A percentile compares a stretch with the other conserved stretches of the same genome.
Conservation (phyloP, 2,113 vertebrate genomes). For the Callorhinus ursinus region DNA sequence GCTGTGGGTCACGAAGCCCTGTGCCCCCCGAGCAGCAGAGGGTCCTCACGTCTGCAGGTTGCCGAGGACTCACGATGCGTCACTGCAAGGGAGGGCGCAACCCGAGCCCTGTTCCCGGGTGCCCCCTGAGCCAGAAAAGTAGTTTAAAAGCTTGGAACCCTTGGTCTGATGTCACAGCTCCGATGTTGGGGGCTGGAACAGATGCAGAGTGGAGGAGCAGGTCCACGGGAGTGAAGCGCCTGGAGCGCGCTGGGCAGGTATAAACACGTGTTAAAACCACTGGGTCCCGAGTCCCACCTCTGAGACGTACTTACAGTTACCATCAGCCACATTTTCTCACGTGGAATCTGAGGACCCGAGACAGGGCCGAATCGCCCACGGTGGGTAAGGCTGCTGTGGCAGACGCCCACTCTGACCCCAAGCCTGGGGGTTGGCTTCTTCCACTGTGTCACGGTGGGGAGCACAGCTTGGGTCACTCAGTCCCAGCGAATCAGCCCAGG, state of each 20-base stretch:
- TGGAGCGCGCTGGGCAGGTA: accelerated
- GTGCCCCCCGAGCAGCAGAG: accelerated
- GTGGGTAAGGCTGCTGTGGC: accelerated
- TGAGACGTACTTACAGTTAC: accelerated
- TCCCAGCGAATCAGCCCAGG: background rate
- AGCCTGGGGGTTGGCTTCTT: background rate
- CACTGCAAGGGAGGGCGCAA: accelerated
- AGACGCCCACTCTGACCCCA: accelerated
- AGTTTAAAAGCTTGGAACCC: background rate
- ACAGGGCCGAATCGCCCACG: accelerated
- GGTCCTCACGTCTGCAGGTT: accelerated
- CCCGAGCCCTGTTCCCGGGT: accelerated
- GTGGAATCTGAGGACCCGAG: accelerated
- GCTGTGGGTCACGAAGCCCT: accelerated
- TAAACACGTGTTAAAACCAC: accelerated
- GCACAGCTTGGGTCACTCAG: background rate
- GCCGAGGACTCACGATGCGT: accelerated
- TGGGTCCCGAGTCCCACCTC: accelerated
- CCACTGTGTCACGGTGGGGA: accelerated
- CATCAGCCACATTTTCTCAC: accelerated
- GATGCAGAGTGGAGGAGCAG: accelerated
- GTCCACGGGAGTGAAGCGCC: accelerated
- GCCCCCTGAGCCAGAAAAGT: background rate
- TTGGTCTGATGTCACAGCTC: accelerated
- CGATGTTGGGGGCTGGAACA: accelerated